phyloP scores from a whole-genome alignment of 2,113 vertebrate genomes.

The Heterotilapia buettikoferi region DNA sequence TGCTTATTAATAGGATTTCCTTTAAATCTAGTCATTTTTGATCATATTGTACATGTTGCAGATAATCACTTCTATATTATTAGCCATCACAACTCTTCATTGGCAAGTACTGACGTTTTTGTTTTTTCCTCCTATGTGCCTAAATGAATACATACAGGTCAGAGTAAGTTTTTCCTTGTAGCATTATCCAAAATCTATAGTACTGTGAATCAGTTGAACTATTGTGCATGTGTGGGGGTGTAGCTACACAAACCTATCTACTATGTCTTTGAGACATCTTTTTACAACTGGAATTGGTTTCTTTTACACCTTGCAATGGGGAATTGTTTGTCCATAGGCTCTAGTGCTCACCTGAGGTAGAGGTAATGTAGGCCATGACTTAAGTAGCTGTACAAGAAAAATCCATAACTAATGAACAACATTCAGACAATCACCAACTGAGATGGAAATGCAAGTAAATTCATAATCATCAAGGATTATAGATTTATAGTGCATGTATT shows the following conservation, averaged over 20 bases:
- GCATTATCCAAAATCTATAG: not conserved
- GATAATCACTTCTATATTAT: not conserved
- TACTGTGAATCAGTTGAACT: not conserved
- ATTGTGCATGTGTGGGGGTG: not conserved
- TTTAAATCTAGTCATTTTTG: not conserved
- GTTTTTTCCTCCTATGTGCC: not conserved
- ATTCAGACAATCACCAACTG: not conserved
- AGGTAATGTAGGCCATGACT: conserved; percentile 46
- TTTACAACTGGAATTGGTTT: not conserved
- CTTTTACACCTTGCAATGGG: not conserved
- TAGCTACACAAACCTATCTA: not conserved
- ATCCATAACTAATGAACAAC: not conserved
- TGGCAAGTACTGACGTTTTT: not conserved
- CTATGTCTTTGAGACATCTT: not conserved
- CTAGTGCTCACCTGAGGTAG: conserved; percentile 66
- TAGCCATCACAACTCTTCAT: not conserved
- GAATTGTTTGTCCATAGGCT: not conserved
- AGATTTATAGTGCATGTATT: not conserved
- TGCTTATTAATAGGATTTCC: not conserved
- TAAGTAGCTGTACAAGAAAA: not conserved
- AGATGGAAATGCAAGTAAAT: not conserved
- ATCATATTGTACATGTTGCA: not conserved
- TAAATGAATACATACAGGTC: not conserved
- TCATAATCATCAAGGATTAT: not conserved
- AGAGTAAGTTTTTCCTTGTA: conserved; percentile 1